phyloP scores from a whole-genome alignment of 2,797 vertebrate species.

The Microcaecilia unicolor region DNA sequence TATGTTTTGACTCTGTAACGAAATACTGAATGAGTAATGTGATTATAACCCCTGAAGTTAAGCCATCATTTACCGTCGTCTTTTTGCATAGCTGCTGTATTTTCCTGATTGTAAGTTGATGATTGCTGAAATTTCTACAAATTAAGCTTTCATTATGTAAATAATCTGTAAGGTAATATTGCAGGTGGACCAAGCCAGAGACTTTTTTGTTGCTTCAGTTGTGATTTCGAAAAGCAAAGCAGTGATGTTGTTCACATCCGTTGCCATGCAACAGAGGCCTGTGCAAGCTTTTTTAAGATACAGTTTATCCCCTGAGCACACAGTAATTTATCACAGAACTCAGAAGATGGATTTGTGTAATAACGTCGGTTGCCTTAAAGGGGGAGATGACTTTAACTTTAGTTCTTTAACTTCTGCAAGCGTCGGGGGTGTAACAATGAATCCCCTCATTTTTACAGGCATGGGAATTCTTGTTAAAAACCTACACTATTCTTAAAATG shows the following conservation, averaged over 20 bases:
- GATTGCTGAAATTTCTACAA: constrained; percentile 8
- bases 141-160: constrained; percentile 8
- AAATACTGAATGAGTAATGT: neutral
- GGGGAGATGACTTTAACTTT: constrained; percentile 47
- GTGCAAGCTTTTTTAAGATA: constrained; percentile 53
- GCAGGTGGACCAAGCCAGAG: constrained; percentile 27
- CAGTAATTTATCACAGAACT: constrained; percentile 71
- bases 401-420: constrained; percentile 28
- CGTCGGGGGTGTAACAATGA: constrained; percentile 12
- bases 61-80: neutral
- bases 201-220: constrained; percentile 37
- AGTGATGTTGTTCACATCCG: constrained; percentile 59
- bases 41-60: neutral
- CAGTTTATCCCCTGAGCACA: constrained; percentile 68
- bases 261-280: constrained; percentile 75
- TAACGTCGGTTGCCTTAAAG: constrained; percentile 49
- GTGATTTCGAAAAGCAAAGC: constrained; percentile 70
- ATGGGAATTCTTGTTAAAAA: neutral
- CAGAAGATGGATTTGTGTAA: constrained; percentile 50
- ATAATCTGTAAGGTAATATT: constrained; percentile 18
- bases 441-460: constrained; percentile 5
- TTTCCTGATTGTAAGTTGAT: neutral
- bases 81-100: neutral
- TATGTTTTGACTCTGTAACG: neutral
- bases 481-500: neutral